Evolutionary conservation across 2,113 vertebrate genomes (phyloP), one percentile per base, ranked within the genome.

Genomic region (Orientallactaga bullata): DNA sequence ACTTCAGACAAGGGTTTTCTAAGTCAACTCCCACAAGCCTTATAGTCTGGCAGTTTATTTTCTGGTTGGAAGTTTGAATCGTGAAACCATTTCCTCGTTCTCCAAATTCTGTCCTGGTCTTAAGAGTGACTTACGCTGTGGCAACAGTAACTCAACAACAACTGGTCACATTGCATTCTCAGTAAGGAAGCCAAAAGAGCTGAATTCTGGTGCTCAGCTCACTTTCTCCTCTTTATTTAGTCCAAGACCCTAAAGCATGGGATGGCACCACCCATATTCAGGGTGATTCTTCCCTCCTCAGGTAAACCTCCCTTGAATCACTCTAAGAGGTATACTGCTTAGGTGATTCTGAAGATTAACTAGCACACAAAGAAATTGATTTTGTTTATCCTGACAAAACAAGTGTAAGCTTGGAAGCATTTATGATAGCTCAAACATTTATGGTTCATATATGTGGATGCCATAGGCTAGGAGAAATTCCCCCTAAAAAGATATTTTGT

Each of bases 371-470:
- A 80, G 8, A 83, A 91, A 85, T 76, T 66, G 69, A 77, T 92
- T 79, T 55, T 30, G 77, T 51, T 83, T 94, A 30, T 91, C 65
- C 89, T 88, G 51, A 16, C 28, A 85, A 94, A 5, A 55, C 72
- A 47, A 69, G 23, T 74, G 3, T 88, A 66, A 95, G 32, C 13
- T 24, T 72, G 89, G 71, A 82, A 24, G 13, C 73, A 89, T 89
- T 71, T 81, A 73, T 71, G 47, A 86, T 23, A 65, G 28, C 60
- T 16, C 23, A 82, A 32, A 87, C 65, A 7, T 60, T 32, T 83
- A 39, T 61, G 35, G 9, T 23, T 55, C 6, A 30, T 61, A 20
- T 28, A 58, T 5, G 3, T 51, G 30, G 37, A 76, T 55, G 68
- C 35, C 79, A 76, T 42, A 68, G 68, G 21, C 60, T 81, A 42